Evolutionary conservation across 2,113 vertebrate species (phyloP), one percentile per base, ranked within the genome.

Genomic region (Misgurnus anguillicaudatus): DNA sequence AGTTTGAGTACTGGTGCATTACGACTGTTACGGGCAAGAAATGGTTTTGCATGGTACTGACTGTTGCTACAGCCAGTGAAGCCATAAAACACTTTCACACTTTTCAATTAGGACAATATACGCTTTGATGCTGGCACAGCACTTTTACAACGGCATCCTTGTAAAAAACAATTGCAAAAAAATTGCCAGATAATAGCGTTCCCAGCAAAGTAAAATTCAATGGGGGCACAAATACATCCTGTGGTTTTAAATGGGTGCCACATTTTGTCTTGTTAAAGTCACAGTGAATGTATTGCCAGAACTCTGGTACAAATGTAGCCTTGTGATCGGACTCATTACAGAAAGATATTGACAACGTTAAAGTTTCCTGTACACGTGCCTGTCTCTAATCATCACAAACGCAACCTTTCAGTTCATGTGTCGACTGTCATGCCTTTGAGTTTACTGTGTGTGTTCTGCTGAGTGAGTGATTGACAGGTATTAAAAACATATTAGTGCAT

Each of bases 11-110:
- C 39, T 60, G 53, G 70, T n/a, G 8, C 6, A 58, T 58, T 42
- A 51, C 47, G 2, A 11, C 47, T 57, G 53, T 57, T 57, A 47
- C 1, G 42, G 39, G n/a, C 70, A 60, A 57, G 53, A 57, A 19
- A 19, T n/a, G 6, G 17, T n/a, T 16, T 11, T 17, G 24, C 24
- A 31, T 31, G 24, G 9, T 72, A 58, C 78, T 85, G 81, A 84
- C 77, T 84, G 76, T 82, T 76, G 80, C 86, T 69, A 72, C 77
- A 63, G 74, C 85, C 82, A 85, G 86, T 80, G 41, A 31, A 80
- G 80, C 78, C 86, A 83, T 89, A 89, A 93, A 91, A 91, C 81
- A 75, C 79, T 79, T 87, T 87, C 84, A 77, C 74, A 19, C 79
- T 77, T 57, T 57, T 86, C 86, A 83, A 88, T 88, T 88, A 88